Evolutionary conservation across 2,888 invertebrate genomes (phyloP).

Genomic region (Dicyrtomina minuta): DNA sequence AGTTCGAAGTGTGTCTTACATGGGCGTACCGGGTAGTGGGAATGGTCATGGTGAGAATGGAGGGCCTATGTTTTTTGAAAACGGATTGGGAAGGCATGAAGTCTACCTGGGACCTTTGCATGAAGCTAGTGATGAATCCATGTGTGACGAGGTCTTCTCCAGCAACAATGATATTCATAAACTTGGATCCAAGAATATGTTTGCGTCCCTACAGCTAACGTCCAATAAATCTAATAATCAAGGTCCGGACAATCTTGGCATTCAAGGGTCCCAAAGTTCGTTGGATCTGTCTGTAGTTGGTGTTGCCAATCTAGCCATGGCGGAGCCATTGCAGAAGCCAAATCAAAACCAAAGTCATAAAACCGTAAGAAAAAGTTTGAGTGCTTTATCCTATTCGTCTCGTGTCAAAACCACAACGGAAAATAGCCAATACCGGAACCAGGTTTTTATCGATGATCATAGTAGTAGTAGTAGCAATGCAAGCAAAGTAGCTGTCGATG

Average conservation of each 20-base stretch:
- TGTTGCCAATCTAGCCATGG: neutral
- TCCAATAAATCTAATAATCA: no score
- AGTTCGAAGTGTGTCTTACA: conserved; percentile 16
- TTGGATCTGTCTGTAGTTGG: neutral
- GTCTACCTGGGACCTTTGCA: conserved; percentile 22
- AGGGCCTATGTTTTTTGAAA: conserved; percentile 2
- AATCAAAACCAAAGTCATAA: neutral
- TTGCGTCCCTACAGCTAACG: no score
- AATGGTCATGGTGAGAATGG: neutral
- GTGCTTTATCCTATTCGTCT: neutral
- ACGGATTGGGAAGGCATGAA: conserved; percentile 9
- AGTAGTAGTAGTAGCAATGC: no score
- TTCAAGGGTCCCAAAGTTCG: neutral
- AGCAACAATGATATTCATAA: neutral
- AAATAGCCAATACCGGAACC: no score
- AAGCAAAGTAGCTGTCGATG: no score
- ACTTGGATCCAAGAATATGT: neutral
- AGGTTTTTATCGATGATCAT: no score
- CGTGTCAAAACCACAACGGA: no score
- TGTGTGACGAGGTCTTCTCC: no score
- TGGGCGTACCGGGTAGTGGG: neutral
- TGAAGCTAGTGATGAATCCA: neutral
- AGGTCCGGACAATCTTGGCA: neutral
- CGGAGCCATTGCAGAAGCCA: no score
- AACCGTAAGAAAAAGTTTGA: neutral